Percentiles rank a stretch among this genome's conserved stretches.
These are phyloP conservation scores for Hemicordylus capensis DNA, from an alignment of 2,113 vertebrate genomes.

Conservation along the genomic window DNA sequence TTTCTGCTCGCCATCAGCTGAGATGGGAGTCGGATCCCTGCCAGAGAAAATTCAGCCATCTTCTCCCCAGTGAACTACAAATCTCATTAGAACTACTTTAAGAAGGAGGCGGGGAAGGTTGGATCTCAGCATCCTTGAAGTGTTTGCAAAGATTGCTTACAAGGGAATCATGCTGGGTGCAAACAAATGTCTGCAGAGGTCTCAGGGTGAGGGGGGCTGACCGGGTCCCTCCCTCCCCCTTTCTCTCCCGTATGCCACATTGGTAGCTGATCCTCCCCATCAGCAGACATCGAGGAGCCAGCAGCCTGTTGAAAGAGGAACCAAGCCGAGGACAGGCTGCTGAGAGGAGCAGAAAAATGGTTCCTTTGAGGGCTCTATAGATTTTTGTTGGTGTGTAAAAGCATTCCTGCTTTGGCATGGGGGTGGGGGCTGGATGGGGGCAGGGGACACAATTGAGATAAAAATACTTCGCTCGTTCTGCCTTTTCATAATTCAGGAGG, in stretches of 20 bases:
- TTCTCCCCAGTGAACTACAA: no score
- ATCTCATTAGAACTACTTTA: no score
- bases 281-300: slow-evolving; percentile 70
- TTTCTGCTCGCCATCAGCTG: no score
- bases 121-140: no score
- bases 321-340: slow-evolving; percentile 55
- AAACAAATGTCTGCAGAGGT: slow-evolving; percentile 20
- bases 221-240: background rate
- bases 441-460: background rate
- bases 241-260: slow-evolving; percentile 21
- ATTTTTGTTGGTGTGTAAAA: slow-evolving; percentile 54
- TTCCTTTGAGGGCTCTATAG: slow-evolving; percentile 66
- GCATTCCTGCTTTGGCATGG: slow-evolving; percentile 48
- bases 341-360: slow-evolving; percentile 59
- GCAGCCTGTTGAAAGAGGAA: slow-evolving; percentile 45
- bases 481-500: slow-evolving; percentile 67
- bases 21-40: no score
- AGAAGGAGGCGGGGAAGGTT: no score
- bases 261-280: slow-evolving; percentile 62
- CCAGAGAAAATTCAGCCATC: no score
- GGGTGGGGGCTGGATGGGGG: background rate
- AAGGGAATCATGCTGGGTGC: background rate
- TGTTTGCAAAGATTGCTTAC: background rate
- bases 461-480: slow-evolving; percentile 57
- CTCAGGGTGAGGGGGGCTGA: background rate